Percentiles rank a stretch among this genome's conserved stretches.
Evolutionary conservation across 2,113 vertebrate species (phyloP).

Genomic region (Heloderma charlesbogerti): DNA sequence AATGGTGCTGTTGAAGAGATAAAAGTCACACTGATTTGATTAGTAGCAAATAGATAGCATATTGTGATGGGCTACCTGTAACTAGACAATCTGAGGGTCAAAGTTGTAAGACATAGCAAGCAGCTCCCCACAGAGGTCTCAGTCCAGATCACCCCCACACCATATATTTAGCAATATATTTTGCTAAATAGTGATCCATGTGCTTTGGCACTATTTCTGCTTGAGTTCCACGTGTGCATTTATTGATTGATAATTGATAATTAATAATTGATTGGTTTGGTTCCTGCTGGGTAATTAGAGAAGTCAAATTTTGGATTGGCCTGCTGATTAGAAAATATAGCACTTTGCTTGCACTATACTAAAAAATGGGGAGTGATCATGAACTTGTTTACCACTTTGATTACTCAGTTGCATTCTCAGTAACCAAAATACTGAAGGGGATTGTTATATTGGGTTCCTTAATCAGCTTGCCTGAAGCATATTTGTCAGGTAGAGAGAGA

Average conservation of each 20-base stretch:
- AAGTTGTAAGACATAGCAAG: too few species aligned
- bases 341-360: neutral
- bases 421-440: neutral
- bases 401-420: neutral
- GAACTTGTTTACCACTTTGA: neutral
- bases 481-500: neutral
- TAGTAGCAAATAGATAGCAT: neutral
- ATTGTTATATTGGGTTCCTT: neutral
- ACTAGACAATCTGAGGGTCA: neutral
- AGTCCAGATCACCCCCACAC: too few species aligned
- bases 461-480: neutral
- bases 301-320: neutral
- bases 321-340: neutral
- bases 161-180: too few species aligned
- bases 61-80: neutral
- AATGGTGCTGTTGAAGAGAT: neutral
- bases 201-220: neutral
- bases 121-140: too few species aligned
- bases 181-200: too few species aligned
- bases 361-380: neutral
- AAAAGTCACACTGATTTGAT: neutral
- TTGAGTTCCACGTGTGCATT: neutral
- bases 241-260: neutral
- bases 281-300: neutral
- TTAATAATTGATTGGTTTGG: neutral